Evolutionary conservation across 2,888 invertebrate genomes (phyloP).

Genomic region (Ormia ochracea): DNA sequence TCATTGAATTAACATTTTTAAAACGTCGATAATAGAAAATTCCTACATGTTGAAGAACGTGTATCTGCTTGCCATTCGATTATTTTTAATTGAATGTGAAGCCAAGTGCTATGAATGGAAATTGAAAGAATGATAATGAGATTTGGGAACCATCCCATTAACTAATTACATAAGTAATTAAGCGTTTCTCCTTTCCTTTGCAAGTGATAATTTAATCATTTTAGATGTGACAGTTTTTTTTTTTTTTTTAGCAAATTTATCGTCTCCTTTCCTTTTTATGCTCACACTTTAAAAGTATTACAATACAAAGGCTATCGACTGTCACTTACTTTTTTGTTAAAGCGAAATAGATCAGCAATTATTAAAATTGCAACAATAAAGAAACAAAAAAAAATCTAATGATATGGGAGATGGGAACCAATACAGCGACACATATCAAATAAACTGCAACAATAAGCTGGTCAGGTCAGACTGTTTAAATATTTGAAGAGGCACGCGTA

Average conservation of each 20-base stretch:
- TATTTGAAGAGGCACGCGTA: too few relatives aligned
- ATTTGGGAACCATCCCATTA: background rate
- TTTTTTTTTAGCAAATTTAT: too few relatives aligned
- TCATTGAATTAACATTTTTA: constrained; percentile 18
- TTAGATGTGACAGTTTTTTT: background rate
- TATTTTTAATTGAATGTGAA: constrained; percentile 23
- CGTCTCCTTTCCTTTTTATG: too few relatives aligned
- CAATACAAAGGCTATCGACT: background rate
- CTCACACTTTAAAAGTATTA: background rate
- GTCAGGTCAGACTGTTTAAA: too few relatives aligned
- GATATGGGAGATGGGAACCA: too few relatives aligned
- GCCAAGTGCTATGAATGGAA: constrained; percentile 3
- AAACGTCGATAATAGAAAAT: constrained; percentile 3
- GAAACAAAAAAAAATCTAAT: background rate
- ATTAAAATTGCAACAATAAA: background rate
- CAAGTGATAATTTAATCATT: background rate
- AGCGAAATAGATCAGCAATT: background rate
- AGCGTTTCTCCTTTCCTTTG: background rate
- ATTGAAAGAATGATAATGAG: background rate
- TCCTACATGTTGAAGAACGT: background rate
- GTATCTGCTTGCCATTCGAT: constrained; percentile 13
- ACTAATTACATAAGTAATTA: constrained; percentile 28
- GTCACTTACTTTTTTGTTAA: background rate
- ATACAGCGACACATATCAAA: too few relatives aligned
- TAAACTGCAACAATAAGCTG: too few relatives aligned